Evolutionary conservation across 2,113 vertebrate genomes (phyloP).

Genomic region (Scartelaos histophorus): DNA sequence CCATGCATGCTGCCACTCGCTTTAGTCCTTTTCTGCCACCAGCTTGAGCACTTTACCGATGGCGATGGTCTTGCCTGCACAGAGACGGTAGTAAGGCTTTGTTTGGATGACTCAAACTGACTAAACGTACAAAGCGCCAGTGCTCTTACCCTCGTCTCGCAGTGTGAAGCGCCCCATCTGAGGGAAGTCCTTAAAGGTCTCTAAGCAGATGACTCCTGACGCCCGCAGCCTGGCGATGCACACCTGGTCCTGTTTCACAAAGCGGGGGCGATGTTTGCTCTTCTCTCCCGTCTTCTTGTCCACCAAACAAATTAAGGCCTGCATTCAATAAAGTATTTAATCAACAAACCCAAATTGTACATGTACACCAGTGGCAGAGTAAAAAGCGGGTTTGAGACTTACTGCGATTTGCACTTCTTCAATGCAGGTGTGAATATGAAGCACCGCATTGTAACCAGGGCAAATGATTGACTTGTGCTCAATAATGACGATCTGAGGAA

Average conservation of each 20-base stretch:
- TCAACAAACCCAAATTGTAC: not conserved
- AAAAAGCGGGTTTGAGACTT: conserved; percentile 57
- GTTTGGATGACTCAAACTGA: not conserved
- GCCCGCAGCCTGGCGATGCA: conserved; percentile 94
- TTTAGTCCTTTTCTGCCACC: conserved; percentile 99
- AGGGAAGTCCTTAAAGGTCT: conserved; percentile 99
- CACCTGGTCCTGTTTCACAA: conserved; percentile 99
- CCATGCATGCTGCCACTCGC: conserved; percentile 70
- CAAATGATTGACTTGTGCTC: conserved; percentile 99
- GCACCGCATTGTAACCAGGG: conserved; percentile 97
- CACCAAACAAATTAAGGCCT: conserved; percentile 99
- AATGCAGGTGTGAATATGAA: conserved; percentile 99
- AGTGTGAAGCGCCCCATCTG: conserved; percentile 99
- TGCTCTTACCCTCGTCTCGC: conserved; percentile 90
- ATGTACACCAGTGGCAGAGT: no score
- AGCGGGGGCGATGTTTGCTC: conserved; percentile 96
- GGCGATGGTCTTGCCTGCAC: conserved; percentile 96
- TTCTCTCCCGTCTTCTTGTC: conserved; percentile 99
- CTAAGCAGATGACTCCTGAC: conserved; percentile 96
- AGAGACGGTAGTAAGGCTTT: not conserved
- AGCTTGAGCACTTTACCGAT: conserved; percentile 99
- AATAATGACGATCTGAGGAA: conserved; percentile 93
- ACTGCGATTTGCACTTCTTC: conserved; percentile 99
- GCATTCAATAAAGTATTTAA: conserved; percentile 7
- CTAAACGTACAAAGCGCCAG: not conserved